Evolutionary conservation across 2,888 invertebrate genomes (phyloP).

Genomic region (Neelides folsomi): DNA sequence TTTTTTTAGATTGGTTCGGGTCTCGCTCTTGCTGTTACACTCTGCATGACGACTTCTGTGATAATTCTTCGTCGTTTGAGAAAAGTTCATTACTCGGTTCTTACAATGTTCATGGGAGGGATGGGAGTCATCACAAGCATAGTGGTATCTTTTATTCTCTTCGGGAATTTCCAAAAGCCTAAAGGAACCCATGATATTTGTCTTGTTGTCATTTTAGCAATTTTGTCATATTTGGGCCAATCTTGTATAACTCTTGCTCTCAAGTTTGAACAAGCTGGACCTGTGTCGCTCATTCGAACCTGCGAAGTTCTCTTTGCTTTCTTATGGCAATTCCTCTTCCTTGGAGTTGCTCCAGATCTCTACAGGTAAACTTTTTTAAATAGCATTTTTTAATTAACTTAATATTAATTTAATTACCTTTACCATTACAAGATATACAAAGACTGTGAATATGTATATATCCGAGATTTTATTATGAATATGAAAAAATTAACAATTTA

Average conservation of each 20-base stretch:
- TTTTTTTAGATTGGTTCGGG: constrained; percentile 10
- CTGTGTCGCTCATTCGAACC: constrained; percentile 12
- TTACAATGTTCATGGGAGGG: constrained; percentile 6
- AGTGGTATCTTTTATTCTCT: constrained; percentile 1
- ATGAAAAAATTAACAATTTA: no score
- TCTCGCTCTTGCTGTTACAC: constrained; percentile 9
- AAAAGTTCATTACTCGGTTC: constrained; percentile 3
- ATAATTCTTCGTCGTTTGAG: constrained; percentile 10
- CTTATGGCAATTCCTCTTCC: constrained; percentile 20
- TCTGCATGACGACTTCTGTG: constrained; percentile 11
- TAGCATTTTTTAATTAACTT: no score
- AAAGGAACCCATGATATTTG: constrained; percentile 4
- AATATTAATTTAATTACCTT: no score
- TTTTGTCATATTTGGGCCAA: constrained; percentile 12
- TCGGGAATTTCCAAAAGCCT: constrained; percentile 8
- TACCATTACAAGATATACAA: no score
- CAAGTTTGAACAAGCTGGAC: constrained; percentile 14
- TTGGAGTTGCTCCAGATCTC: constrained; percentile 14
- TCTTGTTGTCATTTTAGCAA: constrained; percentile 6
- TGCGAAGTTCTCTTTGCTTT: constrained; percentile 17
- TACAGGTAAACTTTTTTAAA: constrained; percentile 14
- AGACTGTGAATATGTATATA: no score
- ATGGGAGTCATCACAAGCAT: constrained; percentile 11
- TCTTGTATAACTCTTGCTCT: constrained; percentile 11
- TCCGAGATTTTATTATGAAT: no score